These are phyloP conservation scores for Hypotaenidia okinawae DNA, from an alignment of 2,797 vertebrate genomes.

Conservation along the genomic window DNA sequence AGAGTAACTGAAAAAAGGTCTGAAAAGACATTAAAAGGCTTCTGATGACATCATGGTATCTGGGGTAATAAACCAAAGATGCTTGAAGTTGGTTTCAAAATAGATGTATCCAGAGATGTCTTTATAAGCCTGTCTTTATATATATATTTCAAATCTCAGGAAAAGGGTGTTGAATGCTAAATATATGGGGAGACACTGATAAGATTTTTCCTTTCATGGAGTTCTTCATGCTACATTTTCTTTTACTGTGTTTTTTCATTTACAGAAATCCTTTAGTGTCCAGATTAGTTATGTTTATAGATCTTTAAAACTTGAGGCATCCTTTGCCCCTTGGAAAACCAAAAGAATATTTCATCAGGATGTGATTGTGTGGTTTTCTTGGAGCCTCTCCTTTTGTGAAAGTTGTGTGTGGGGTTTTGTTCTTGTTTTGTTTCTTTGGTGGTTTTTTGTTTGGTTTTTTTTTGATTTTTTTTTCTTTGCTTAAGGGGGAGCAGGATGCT, in stretches of 20 bases:
- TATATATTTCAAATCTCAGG: background rate
- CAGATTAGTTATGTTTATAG: background rate
- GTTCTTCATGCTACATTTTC: background rate
- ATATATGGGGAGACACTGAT: background rate
- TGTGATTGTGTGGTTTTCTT: background rate
- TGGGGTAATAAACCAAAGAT: slow-evolving; percentile 21
- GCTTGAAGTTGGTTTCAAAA: slow-evolving; percentile 6
- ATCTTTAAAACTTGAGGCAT: background rate
- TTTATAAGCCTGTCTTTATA: background rate
- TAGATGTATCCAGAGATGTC: background rate
- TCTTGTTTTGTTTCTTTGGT: no score
- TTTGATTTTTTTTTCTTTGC: background rate
- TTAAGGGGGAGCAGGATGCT: background rate
- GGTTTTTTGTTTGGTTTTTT: no score
- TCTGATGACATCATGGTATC: slow-evolving; percentile 58
- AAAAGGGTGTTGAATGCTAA: background rate
- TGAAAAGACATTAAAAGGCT: slow-evolving; percentile 37
- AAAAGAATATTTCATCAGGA: background rate
- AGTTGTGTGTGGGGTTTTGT: background rate
- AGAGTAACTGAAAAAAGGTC: slow-evolving; percentile 20
- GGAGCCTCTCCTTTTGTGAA: background rate
- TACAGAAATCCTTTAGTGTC: background rate
- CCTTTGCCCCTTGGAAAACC: background rate
- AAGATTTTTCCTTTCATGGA: background rate
- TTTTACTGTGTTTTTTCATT: background rate